phyloP scores from a whole-genome alignment of 2,113 vertebrate species.

The Lathamus discolor region DNA sequence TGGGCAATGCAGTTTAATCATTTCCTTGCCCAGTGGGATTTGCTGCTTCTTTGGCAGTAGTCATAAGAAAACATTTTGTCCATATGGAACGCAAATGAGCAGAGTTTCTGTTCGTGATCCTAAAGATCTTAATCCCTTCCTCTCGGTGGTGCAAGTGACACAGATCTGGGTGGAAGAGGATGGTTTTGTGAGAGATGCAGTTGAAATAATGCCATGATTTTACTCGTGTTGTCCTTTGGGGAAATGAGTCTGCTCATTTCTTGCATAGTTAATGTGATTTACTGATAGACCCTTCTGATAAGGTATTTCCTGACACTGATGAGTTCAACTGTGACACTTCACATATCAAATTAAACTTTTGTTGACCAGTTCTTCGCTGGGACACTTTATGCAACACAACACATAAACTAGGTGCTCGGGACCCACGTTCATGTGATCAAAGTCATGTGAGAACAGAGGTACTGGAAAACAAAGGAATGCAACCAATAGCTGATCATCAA shows the following conservation, averaged over 20 bases:
- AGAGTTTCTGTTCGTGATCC: background rate
- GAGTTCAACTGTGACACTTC: background rate
- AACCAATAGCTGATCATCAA: background rate
- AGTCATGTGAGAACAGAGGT: background rate
- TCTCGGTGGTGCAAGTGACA: background rate
- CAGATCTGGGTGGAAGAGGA: background rate
- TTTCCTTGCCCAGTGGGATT: background rate
- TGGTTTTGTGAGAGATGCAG: background rate
- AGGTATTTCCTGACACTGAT: background rate
- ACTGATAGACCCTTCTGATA: background rate
- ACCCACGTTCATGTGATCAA: background rate
- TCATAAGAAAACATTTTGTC: background rate
- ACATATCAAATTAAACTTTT: background rate
- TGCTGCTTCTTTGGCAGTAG: background rate
- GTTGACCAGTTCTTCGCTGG: background rate
- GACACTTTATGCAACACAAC: background rate
- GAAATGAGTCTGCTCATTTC: background rate
- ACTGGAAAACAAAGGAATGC: background rate
- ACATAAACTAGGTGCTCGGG: accelerated
- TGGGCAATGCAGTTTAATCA: background rate
- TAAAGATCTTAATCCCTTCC: background rate
- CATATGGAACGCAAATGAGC: background rate
- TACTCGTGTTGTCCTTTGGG: background rate
- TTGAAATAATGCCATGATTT: background rate
- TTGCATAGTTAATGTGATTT: background rate